Base-by-base conservation (phyloP, 1,140 invertebrate genomes). In the Platyura marginata region DNA sequence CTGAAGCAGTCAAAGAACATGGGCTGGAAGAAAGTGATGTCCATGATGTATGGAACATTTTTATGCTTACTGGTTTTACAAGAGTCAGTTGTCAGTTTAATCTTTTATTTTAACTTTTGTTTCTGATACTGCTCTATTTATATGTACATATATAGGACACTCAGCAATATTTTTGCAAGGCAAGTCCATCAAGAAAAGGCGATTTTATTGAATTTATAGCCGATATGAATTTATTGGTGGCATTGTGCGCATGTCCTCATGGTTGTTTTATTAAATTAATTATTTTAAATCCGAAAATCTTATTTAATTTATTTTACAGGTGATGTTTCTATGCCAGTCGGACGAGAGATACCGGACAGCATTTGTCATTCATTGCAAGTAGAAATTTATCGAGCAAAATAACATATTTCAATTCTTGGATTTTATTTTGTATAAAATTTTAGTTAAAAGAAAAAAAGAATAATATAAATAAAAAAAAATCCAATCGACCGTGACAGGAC, bases 141-240 rank as follows among this genome's bases (percentile, higher is more conserved):
- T n/a, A n/a, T n/a, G n/a, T n/a, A n/a, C n/a, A n/a, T n/a, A n/a
- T 53, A 0, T 43, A 54, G 51, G 56, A 64, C 35, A 65, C 63
- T 9, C 52, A 63, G 13, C 59, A 66, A 44, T 68, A 68, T 42
- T 68, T 68, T 46, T 61, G 57, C 44, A 68, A 68, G 43, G 56
- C 58, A 0, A 67, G 57, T 47, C 66, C 66, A 6, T 64, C 64
- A 0, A 51, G 48, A 42, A 60, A 59, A 46, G 66, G 66, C 6
- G 66, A 68, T 41, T 68, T 60, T 21, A 63, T 68, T 41, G 66
- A 68, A 47, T 67, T 68, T 42, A 59, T 68, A 38, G 66, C 66
- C 13, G 66, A 68, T 42, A 68, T 68, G 54, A 62, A 68, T 58
- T 48, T 68, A 19, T 46, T 67, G 40, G 64, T 65, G 15, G 66